Evolutionary conservation across 2,888 invertebrate species (phyloP), one percentile per base, ranked within the genome.

Genomic region (Rhingia rostrata): DNA sequence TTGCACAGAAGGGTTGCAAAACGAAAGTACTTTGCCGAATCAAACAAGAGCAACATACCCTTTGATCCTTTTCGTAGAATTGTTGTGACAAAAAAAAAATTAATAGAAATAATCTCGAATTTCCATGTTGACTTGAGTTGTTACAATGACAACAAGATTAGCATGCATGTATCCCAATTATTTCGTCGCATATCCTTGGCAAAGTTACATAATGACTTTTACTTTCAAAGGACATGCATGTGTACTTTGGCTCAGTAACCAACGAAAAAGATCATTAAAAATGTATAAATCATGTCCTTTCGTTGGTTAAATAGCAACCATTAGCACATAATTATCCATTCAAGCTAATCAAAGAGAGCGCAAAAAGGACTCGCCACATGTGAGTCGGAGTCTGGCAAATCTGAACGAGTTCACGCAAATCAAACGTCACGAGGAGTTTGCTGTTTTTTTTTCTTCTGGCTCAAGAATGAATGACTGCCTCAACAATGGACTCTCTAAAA

Each of bases 271-370:
- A 73, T 64, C 78, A 79, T 83, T 83, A 83, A 83, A 83, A 79
- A 74, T 83, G 53, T 79, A 83, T 83, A 83, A 83, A 83, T 83
- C 83, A 83, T 69, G 73, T 73, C 83, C 73, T 63, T 79, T 79
- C 63, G 78, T 45, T 63, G 58, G 83, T 67, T 78, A 83, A 73
- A 83, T 79, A 73, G 79, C 3, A 83, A 74, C 83, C 83, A 83
- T 79, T 82, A 82, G 78, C 78, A 78, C 77, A 82, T 78, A 49
- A 82, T 82, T 82, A 79, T 79, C 78, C 83, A 73, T 77, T 79
- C 79, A 64, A 54, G 73, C 83, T 73, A 73, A 83, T 78, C 83
- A 73, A 69, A 67, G 56, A 53, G 14, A 47, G 7, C n/a, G 14
- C 7, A 22, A 49, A 75, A 63, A 43, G 22, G 54, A 63, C 61